Evolutionary conservation across 2,113 vertebrate genomes (phyloP).

Genomic region (Onychostoma macrolepis): DNA sequence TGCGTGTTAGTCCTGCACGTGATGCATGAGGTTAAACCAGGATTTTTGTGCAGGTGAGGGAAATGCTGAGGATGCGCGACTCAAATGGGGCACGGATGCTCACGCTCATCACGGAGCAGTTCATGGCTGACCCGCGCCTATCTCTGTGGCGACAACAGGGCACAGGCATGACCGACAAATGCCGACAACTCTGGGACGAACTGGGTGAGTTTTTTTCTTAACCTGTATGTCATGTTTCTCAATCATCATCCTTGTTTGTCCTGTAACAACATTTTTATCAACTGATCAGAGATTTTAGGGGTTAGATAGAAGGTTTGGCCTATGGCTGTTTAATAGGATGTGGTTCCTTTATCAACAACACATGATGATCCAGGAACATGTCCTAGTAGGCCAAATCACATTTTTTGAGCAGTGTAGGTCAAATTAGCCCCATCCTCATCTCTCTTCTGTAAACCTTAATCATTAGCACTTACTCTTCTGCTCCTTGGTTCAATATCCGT

Average conservation of each 20-base stretch:
- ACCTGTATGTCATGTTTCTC: background rate
- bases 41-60: constrained; percentile 83
- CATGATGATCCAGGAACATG: background rate
- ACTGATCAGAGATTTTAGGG: background rate
- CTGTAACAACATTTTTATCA: background rate
- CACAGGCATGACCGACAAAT: constrained; percentile 97
- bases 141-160: constrained; percentile 98
- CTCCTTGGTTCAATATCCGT: constrained; percentile 20
- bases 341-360: background rate
- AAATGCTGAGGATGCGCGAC: constrained; percentile 98
- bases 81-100: constrained; percentile 98
- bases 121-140: constrained; percentile 96
- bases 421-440: background rate
- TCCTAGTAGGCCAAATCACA: background rate
- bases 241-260: background rate
- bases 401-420: background rate
- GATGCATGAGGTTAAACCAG: background rate
- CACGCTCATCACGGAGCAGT: constrained; percentile 96
- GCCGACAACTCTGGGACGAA: constrained; percentile 97
- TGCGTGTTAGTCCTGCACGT: background rate
- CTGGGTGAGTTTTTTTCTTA: constrained; percentile 76
- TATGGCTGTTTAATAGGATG: background rate
- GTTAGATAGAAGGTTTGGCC: background rate
- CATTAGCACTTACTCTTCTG: background rate
- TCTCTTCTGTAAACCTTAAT: constrained; percentile 24